These are phyloP conservation scores for Poeciliopsis presidionis DNA, from an alignment of 2,797 vertebrate genomes.

Conservation along the genomic window DNA sequence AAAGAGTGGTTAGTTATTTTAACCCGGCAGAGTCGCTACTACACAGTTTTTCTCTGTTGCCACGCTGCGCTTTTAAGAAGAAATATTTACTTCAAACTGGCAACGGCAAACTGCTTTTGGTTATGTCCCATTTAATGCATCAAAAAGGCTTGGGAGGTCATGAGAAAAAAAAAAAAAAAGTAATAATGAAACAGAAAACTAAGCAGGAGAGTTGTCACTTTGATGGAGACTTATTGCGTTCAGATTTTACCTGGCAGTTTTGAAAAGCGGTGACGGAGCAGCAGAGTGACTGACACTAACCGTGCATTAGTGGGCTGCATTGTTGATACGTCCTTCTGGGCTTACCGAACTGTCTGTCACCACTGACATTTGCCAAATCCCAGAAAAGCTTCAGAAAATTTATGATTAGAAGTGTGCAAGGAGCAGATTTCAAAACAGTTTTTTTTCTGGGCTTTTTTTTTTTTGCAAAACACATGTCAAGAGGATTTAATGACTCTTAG, in stretches of 20 bases:
- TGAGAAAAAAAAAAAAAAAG: constrained; percentile 28
- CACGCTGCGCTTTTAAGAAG: not conserved
- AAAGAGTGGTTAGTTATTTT: not conserved
- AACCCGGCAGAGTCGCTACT: not conserved
- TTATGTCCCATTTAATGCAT: constrained; percentile 1
- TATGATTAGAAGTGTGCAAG: constrained; percentile 33
- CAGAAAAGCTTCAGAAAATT: constrained; percentile 35
- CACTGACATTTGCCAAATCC: constrained; percentile 57
- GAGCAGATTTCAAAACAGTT: constrained; percentile 24
- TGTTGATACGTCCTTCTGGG: constrained; percentile 39
- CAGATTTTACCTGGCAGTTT: constrained; percentile 40
- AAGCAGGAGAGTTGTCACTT: constrained; percentile 29
- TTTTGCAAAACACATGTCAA: constrained; percentile 40
- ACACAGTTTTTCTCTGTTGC: not conserved
- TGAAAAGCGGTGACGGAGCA: constrained; percentile 23
- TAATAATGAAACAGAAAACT: not conserved
- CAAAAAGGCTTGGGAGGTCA: constrained; percentile 18
- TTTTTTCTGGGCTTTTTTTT: not conserved
- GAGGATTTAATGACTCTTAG: constrained; percentile 36
- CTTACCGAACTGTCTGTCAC: constrained; percentile 38
- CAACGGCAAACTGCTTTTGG: not conserved
- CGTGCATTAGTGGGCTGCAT: constrained; percentile 25
- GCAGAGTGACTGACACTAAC: constrained; percentile 48
- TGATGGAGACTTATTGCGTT: constrained; percentile 52
- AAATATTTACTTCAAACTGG: not conserved